Evolutionary conservation across 2,888 invertebrate genomes (phyloP).

Genomic region (Aquatica leii): DNA sequence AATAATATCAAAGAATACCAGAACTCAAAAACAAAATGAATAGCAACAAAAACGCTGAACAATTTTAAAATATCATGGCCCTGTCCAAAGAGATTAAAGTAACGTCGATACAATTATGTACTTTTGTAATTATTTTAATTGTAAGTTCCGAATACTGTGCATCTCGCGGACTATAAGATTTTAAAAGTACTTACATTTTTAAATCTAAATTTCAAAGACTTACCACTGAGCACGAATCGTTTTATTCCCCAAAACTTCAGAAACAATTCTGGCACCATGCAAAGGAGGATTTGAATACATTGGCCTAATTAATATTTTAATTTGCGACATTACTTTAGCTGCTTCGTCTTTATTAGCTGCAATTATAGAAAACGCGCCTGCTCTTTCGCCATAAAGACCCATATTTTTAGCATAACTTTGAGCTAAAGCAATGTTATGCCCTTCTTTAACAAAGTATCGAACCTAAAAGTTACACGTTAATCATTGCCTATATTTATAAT

Average conservation of each 20-base stretch:
- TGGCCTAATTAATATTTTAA: conserved; percentile 94
- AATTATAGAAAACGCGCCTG: conserved; percentile 88
- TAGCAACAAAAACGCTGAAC: too few species aligned
- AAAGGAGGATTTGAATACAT: conserved; percentile 98
- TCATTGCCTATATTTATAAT: background rate
- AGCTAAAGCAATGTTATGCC: conserved; percentile 84
- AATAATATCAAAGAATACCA: too few species aligned
- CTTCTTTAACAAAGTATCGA: conserved; percentile 85
- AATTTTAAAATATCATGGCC: too few species aligned
- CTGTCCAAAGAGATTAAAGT: too few species aligned
- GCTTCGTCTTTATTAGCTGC: conserved; percentile 81
- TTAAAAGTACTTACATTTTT: too few species aligned
- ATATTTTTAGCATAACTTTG: conserved; percentile 99
- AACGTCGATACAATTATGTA: too few species aligned
- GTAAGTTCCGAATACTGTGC: too few species aligned
- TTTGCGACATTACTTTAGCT: conserved; percentile 85
- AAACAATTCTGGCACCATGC: conserved; percentile 89
- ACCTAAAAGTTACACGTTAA: conserved; percentile 57
- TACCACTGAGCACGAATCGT: conserved; percentile 79
- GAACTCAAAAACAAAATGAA: too few species aligned
- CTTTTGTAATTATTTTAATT: too few species aligned
- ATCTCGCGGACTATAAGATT: too few species aligned
- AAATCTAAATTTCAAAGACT: too few species aligned
- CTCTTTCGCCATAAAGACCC: conserved; percentile 91
- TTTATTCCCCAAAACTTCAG: conserved; percentile 80